A percentile compares a stretch with the other conserved stretches of the same genome.
Evolutionary conservation across 2,888 invertebrate genomes (phyloP).

Genomic region (Xylocampa areola): DNA sequence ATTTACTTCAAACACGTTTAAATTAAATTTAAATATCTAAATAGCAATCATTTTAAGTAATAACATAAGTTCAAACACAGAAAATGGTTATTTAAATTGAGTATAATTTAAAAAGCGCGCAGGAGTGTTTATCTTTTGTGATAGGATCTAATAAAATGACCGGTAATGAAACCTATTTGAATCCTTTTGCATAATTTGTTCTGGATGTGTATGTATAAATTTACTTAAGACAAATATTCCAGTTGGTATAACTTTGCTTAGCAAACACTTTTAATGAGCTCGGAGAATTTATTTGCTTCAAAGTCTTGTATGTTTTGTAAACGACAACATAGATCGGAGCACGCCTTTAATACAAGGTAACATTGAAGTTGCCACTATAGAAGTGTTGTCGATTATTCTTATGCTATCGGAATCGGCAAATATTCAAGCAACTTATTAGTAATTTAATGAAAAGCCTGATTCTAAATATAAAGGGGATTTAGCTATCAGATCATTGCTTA

Average conservation of each 20-base stretch:
- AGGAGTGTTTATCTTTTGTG: slow-evolving; percentile 31
- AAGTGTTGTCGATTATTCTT: slow-evolving; percentile 2
- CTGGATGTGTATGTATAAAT: slow-evolving; percentile 46
- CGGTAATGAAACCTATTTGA: slow-evolving; percentile 46
- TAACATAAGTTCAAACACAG: slow-evolving; percentile 40
- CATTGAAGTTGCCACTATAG: slow-evolving; percentile 4
- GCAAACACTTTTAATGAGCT: slow-evolving; percentile 49
- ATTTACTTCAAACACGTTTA: slow-evolving; percentile 63
- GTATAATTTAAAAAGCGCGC: slow-evolving; percentile 39
- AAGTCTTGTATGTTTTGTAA: slow-evolving; percentile 24
- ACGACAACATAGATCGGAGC: slow-evolving; percentile 34
- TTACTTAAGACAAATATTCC: slow-evolving; percentile 47
- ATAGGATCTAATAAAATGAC: slow-evolving; percentile 49
- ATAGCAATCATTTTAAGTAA: slow-evolving; percentile 54
- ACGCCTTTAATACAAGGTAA: slow-evolving; percentile 3
- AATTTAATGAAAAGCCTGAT: slow-evolving; percentile 11
- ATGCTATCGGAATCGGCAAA: slow-evolving; percentile 4
- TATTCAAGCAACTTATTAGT: slow-evolving; percentile 11
- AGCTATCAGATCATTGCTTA: slow-evolving; percentile 22
- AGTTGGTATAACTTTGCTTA: slow-evolving; percentile 21
- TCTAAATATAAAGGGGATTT: slow-evolving; percentile 15
- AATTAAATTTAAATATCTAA: slow-evolving; percentile 63
- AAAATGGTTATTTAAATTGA: slow-evolving; percentile 43
- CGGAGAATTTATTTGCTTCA: slow-evolving; percentile 31
- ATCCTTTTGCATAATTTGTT: slow-evolving; percentile 57